These are phyloP conservation scores for Mola mola DNA, from an alignment of 2,113 vertebrate genomes.

Conservation along the genomic window DNA sequence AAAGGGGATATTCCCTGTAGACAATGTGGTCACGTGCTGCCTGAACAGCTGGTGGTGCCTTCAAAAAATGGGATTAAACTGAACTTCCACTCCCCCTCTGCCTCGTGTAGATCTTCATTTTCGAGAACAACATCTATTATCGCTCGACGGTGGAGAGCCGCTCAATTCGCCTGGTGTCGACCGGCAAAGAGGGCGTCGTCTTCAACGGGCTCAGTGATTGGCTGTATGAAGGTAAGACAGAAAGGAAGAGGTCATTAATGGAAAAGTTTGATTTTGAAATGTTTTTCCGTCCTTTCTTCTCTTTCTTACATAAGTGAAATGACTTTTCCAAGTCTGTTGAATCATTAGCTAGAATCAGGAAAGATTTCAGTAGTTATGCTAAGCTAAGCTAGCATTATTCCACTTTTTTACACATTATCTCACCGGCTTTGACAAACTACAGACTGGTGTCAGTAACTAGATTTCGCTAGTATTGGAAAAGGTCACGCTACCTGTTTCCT, in stretches of 20 bases:
- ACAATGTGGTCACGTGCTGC: neutral
- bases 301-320: no score
- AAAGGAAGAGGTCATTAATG: neutral
- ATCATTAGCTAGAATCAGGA: no score
- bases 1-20: neutral
- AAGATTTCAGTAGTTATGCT: no score
- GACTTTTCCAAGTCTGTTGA: no score
- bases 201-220: constrained; percentile 98
- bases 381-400: no score
- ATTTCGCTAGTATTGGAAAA: no score
- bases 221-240: constrained; percentile 94
- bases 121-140: constrained; percentile 99
- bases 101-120: constrained; percentile 96
- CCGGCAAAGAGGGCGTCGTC: constrained; percentile 93
- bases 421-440: no score
- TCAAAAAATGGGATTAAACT: no score
- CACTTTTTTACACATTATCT: no score
- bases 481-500: no score
- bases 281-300: neutral
- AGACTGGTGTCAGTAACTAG: no score
- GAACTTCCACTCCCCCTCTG: neutral
- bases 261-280: neutral
- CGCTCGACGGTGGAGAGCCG: constrained; percentile 92
- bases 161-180: constrained; percentile 95
- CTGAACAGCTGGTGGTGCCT: neutral